phyloP scores from a whole-genome alignment of 1,140 invertebrate genomes.

The Drosophila melanogaster region Release_6_plus_ISO1_MT NT_037436.4:15638501-15639000 shows the following conservation, averaged over 20 bases:
- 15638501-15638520: conserved; percentile 51
- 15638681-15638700: conserved; percentile 47
- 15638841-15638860: conserved; percentile 16
- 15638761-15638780: conserved; percentile 75
- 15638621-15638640: conserved; percentile 78
- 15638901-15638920: conserved; percentile 11
- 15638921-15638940: conserved; percentile 44
- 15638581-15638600: conserved; percentile 35
- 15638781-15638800: conserved; percentile 62
- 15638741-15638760: conserved; percentile 55
- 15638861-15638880: conserved; percentile 10
- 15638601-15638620: conserved; percentile 26
- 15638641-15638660: conserved; percentile 78
- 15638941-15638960: conserved; percentile 43
- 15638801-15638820: conserved; percentile 73
- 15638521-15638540: conserved; percentile 82
- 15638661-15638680: conserved; percentile 56
- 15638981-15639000: conserved; percentile 33
- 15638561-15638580: conserved; percentile 75
- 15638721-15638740: conserved; percentile 57
- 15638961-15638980: conserved; percentile 56
- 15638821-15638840: conserved; percentile 4
- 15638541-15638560: conserved; percentile 83
- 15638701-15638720: conserved; percentile 60
- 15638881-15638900: conserved; percentile 33